phyloP scores from a whole-genome alignment of 2,113 vertebrate genomes.

The Sinocyclocheilus rhinocerous region DNA sequence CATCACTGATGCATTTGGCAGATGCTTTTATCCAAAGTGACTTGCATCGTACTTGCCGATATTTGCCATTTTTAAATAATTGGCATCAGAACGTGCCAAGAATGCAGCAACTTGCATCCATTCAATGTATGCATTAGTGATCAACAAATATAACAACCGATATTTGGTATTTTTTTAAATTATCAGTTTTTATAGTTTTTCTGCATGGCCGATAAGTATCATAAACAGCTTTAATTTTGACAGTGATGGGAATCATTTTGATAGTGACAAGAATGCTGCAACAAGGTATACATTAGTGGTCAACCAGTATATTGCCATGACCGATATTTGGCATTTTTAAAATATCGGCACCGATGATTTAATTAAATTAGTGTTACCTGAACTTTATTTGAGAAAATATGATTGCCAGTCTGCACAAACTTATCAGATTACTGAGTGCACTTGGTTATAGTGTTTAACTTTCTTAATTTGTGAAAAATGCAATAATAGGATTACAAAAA shows the following conservation, averaged over 20 bases:
- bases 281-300: not conserved
- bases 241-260: too few species aligned
- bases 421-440: not conserved
- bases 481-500: not conserved
- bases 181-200: not conserved
- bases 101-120: not conserved
- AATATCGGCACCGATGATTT: not conserved
- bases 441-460: not conserved
- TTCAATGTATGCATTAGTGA: not conserved
- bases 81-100: not conserved
- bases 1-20: not conserved
- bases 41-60: not conserved
- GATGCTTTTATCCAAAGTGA: not conserved
- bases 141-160: not conserved
- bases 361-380: not conserved
- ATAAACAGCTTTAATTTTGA: not conserved
- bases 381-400: not conserved
- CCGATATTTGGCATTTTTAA: not conserved
- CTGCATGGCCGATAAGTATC: not conserved
- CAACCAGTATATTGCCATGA: not conserved
- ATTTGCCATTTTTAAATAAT: not conserved
- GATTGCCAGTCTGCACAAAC: not conserved
- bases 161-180: not conserved
- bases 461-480: not conserved
- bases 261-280: not conserved